phyloP scores from a whole-genome alignment of 2,888 invertebrate species.

The Cistogaster globosa region DNA sequence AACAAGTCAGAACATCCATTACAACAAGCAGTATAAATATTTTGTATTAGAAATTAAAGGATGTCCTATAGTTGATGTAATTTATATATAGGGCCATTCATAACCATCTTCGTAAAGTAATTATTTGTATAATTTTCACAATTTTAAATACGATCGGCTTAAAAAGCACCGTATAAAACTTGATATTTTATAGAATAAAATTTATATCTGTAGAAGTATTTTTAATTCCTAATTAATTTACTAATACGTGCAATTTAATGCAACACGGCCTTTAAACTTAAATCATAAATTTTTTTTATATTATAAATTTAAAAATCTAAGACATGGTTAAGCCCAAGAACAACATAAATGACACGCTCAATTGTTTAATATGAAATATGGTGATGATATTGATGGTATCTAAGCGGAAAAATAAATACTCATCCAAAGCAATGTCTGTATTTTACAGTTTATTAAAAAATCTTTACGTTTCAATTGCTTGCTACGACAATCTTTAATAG shows the following conservation, averaged over 20 bases:
- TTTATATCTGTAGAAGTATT: too few relatives aligned
- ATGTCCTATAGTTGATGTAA: too few relatives aligned
- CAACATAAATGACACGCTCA: slow-evolving; percentile 76
- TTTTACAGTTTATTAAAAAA: neutral
- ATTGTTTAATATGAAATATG: slow-evolving; percentile 79
- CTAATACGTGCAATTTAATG: slow-evolving; percentile 79
- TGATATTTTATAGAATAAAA: too few relatives aligned
- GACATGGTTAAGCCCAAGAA: slow-evolving; percentile 66
- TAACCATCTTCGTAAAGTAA: too few relatives aligned
- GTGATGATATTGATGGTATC: slow-evolving; percentile 59
- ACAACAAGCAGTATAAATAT: too few relatives aligned
- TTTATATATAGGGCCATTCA: too few relatives aligned
- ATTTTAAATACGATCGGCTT: too few relatives aligned
- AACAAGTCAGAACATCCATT: too few relatives aligned
- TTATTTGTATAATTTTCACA: too few relatives aligned
- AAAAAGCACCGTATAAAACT: too few relatives aligned
- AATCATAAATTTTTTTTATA: slow-evolving; percentile 16
- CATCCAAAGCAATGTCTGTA: slow-evolving; percentile 29
- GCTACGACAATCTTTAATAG: neutral
- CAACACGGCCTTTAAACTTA: slow-evolving; percentile 70
- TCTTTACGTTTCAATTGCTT: slow-evolving; percentile 9
- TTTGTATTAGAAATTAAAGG: too few relatives aligned
- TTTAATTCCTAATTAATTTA: slow-evolving; percentile 30
- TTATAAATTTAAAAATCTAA: slow-evolving; percentile 8
- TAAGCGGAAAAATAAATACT: slow-evolving; percentile 51